phyloP scores from a whole-genome alignment of 2,797 vertebrate genomes.

The Girardinus metallicus region DNA sequence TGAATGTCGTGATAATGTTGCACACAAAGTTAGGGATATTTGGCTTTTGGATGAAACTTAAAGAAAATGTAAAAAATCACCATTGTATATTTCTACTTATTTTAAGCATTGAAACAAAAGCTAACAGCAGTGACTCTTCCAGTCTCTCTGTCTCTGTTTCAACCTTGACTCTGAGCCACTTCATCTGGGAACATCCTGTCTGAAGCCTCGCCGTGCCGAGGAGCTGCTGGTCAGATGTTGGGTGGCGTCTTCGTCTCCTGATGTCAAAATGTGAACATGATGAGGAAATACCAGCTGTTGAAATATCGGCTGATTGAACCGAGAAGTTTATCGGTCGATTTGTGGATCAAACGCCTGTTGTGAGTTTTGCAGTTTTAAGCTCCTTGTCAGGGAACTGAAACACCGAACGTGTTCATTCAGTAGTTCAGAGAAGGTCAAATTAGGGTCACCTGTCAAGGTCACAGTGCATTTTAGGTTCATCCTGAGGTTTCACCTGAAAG shows the following conservation, averaged over 20 bases:
- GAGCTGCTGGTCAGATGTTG: neutral
- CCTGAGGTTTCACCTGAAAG: neutral
- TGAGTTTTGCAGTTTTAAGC: neutral
- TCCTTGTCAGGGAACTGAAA: neutral
- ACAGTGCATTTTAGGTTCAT: neutral
- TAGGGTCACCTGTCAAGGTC: neutral
- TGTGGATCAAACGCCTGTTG: neutral
- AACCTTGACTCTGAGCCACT: neutral
- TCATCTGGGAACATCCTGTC: neutral
- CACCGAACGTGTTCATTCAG: neutral
- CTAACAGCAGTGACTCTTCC: no score
- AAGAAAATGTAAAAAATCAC: no score
- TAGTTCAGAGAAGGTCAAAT: neutral
- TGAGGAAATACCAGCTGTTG: neutral
- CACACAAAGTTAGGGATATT: no score
- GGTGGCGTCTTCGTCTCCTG: neutral
- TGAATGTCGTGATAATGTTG: neutral
- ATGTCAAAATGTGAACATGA: neutral
- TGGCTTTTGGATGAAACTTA: no score
- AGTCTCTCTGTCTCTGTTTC: no score
- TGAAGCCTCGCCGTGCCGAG: neutral
- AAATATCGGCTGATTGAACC: neutral
- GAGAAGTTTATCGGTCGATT: neutral
- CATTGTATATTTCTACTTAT: no score
- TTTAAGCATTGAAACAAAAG: no score